Percentiles rank a stretch among this genome's conserved stretches.
phyloP scores from a whole-genome alignment of 2,113 vertebrate species.

The Embiotoca jacksoni region DNA sequence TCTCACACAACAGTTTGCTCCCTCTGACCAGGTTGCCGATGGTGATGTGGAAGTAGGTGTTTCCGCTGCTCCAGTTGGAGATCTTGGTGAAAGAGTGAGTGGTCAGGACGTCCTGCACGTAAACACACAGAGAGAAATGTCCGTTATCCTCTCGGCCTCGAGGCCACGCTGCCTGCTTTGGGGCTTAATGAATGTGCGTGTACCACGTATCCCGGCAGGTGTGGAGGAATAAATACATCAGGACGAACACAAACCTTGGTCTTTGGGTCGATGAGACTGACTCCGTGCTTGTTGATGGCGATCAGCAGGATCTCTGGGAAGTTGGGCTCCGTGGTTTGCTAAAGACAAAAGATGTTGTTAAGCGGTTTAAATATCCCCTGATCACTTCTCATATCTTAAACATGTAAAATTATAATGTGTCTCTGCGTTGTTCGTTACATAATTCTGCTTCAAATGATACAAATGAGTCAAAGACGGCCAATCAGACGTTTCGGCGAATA shows the following conservation, averaged over 20 bases:
- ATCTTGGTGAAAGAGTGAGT: constrained; percentile 99
- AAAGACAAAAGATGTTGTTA: constrained; percentile 17
- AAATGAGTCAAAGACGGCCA: too few relatives aligned
- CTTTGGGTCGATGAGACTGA: constrained; percentile 97
- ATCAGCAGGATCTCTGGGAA: constrained; percentile 97
- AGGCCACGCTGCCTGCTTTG: too few relatives aligned
- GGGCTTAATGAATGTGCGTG: too few relatives aligned
- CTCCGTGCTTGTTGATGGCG: constrained; percentile 97
- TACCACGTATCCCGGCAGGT: too few relatives aligned
- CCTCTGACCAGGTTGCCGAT: constrained; percentile 96
- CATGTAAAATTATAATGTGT: not conserved
- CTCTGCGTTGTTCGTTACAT: too few relatives aligned
- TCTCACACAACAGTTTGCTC: constrained; percentile 96
- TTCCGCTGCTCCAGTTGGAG: constrained; percentile 98
- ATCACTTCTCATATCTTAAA: not conserved
- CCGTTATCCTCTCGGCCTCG: too few relatives aligned
- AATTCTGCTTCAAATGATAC: too few relatives aligned
- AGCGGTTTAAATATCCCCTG: not conserved
- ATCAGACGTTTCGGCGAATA: too few relatives aligned
- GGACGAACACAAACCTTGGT: constrained; percentile 85
- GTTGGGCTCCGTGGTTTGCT: constrained; percentile 99
- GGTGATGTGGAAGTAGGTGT: constrained; percentile 98
- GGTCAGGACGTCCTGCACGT: constrained; percentile 90
- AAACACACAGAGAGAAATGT: not conserved
- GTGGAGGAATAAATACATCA: too few relatives aligned